Evolutionary conservation across 2,113 vertebrate genomes (phyloP), one percentile per base, ranked within the genome.

Genomic region (Cheilinus undulatus): DNA sequence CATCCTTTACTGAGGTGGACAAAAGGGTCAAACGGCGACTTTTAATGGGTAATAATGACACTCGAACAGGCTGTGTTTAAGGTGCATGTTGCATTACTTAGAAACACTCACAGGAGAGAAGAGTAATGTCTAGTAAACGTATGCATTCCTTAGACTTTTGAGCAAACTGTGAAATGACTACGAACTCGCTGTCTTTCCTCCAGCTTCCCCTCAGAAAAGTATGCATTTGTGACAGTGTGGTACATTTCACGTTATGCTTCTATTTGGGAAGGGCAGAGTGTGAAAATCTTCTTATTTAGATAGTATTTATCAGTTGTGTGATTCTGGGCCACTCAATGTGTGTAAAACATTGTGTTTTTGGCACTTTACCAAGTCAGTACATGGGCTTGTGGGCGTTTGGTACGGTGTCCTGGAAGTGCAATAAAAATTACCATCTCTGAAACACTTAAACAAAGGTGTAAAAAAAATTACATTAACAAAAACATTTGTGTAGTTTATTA

Each of bases 11-110:
- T 0, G 97, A 99, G 63, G 95, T 95, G 68, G 98, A 99, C 89
- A 99, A 99, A 82, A 93, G 98, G 11, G 98, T 99, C 82, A 99
- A 98, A 54, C 93, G 97, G 23, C 92, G 97, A 26, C 93, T 99
- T 76, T 95, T 98, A 19, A 99, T 99, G 98, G 98, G 98, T 99
- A 96, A 94, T 76, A 23, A 73, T 40, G 22, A 36, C 48, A 26
- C 42, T 46, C 51, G 1, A 12, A 57, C 14, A 14, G 46, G 49
- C 26, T 27, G 45, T 75, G 50, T 59, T 63, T 59, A 56, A 59
- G 2, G n/a, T 65, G 19, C 19, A 45, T n/a, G 56, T 24, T 40
- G 70, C 67, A 72, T 66, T 76, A 73, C 73, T 62, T 62, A 83
- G 78, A 88, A 83, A 63, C 51, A 50, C 63, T 46, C 60, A 71